Conservation (phyloP, 2,888 invertebrate genomes). For the Tryphoninae sp. region DNA sequence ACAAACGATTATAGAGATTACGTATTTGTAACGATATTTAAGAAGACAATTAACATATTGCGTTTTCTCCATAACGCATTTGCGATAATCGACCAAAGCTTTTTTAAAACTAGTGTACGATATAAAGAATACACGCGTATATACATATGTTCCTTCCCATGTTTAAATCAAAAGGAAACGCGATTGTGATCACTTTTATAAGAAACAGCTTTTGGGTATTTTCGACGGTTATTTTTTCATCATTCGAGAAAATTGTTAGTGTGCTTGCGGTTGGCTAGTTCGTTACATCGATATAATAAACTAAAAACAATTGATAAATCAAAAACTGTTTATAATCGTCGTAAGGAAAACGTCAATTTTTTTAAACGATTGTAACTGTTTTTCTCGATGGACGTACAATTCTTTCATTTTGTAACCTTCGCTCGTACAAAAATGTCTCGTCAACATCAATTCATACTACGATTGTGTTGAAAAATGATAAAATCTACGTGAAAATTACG, state of each 20-base stretch:
- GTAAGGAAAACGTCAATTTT: not conserved
- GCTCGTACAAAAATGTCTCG: not conserved
- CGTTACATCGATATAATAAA: not conserved
- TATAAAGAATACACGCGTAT: constrained; percentile 16
- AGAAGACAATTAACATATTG: constrained; percentile 4
- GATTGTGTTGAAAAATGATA: not conserved
- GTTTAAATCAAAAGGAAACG: not conserved
- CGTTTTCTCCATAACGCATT: constrained; percentile 8
- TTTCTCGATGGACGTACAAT: not conserved
- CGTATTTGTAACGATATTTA: not conserved
- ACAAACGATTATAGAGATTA: not conserved
- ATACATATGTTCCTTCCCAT: not conserved
- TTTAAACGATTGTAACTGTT: not conserved
- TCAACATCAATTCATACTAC: not conserved
- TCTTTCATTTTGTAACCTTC: not conserved
- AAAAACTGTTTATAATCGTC: not conserved
- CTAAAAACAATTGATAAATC: not conserved
- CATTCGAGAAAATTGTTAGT: not conserved
- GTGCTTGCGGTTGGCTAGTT: not conserved
- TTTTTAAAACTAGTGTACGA: constrained; percentile 9
- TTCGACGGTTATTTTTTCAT: not conserved
- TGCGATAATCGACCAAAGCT: constrained; percentile 26
- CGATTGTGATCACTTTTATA: not conserved
- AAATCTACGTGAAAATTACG: not conserved
- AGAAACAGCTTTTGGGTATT: not conserved